Evolutionary conservation across 1,140 invertebrate species (phyloP).

Genomic region (Varroa destructor): DNA sequence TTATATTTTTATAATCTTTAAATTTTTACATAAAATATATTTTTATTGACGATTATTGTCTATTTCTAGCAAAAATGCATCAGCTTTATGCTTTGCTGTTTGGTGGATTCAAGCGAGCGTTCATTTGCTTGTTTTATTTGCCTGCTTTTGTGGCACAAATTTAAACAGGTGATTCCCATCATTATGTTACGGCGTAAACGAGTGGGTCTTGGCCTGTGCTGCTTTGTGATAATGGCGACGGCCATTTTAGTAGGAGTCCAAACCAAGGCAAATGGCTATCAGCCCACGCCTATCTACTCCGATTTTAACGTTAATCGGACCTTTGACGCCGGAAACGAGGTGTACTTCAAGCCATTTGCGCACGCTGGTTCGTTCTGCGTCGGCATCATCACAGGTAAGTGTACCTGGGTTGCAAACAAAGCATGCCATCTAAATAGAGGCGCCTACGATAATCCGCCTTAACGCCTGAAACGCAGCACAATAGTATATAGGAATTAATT

Average conservation of each 20-base stretch:
- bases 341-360: constrained; percentile 26
- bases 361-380: constrained; percentile 23
- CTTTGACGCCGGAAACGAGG: constrained; percentile 25
- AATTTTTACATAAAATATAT: no score
- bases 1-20: no score
- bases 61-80: no score
- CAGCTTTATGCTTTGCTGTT: no score
- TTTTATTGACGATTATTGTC: no score
- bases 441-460: no score
- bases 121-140: background rate
- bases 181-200: constrained; percentile 18
- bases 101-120: no score
- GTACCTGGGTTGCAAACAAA: background rate
- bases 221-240: background rate
- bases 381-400: constrained; percentile 25
- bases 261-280: constrained; percentile 23
- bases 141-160: background rate
- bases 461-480: no score
- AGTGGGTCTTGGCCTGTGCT: constrained; percentile 20
- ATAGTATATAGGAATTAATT: no score
- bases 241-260: constrained; percentile 14
- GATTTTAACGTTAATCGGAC: constrained; percentile 22
- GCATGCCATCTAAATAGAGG: no score
- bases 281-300: constrained; percentile 24
- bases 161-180: constrained; percentile 11